Evolutionary conservation across 2,113 vertebrate species (phyloP).

Genomic region (Hydrolagus affinis): DNA sequence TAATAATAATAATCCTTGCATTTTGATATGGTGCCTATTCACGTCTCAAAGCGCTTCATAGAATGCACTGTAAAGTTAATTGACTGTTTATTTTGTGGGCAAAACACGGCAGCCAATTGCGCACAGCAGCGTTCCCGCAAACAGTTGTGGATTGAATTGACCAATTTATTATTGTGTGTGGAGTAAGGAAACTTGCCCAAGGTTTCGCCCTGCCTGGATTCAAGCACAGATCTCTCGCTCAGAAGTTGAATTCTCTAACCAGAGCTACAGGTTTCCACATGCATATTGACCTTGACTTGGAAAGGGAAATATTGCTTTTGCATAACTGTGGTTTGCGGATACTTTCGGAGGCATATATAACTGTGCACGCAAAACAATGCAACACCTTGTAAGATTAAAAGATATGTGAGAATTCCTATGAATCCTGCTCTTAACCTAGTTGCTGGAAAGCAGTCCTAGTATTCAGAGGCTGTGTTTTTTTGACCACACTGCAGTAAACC

Average conservation of each 20-base stretch:
- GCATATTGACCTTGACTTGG: not conserved
- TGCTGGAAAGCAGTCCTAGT: not conserved
- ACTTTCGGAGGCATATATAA: not conserved
- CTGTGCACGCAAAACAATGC: not conserved
- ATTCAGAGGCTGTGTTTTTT: not conserved
- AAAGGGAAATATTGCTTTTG: not conserved
- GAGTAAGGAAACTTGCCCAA: too few species aligned
- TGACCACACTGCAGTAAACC: not conserved
- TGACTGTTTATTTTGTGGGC: too few species aligned
- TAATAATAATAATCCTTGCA: too few species aligned
- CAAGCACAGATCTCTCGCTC: too few species aligned
- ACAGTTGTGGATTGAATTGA: too few species aligned
- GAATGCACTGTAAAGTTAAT: too few species aligned
- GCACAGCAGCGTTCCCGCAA: too few species aligned
- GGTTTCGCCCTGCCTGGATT: too few species aligned
- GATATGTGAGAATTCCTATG: not conserved
- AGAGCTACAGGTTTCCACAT: not conserved
- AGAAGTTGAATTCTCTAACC: not conserved
- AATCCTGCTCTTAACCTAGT: constrained; percentile 3
- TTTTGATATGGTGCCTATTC: too few species aligned
- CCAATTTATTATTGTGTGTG: too few species aligned
- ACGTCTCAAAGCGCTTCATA: too few species aligned
- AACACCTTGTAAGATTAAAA: not conserved
- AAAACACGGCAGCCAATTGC: too few species aligned
- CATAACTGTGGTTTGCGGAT: not conserved